phyloP scores from a whole-genome alignment of 2,888 invertebrate genomes.

The Prosopocoilus inquinatus region DNA sequence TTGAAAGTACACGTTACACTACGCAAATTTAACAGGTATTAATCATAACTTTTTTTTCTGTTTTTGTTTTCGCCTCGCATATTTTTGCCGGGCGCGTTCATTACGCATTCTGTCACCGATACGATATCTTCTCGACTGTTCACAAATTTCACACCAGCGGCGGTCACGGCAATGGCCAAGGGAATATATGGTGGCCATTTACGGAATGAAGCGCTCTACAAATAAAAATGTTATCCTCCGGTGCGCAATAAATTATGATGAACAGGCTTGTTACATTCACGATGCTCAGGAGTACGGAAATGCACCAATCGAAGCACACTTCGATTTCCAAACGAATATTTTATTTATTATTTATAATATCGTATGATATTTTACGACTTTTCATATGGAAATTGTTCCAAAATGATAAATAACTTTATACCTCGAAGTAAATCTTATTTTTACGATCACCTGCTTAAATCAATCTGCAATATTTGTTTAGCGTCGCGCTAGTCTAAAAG shows the following conservation, averaged over 20 bases:
- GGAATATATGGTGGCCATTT: slow-evolving; percentile 44
- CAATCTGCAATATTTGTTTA: too few species aligned
- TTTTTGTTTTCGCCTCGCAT: slow-evolving; percentile 4
- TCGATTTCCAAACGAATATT: slow-evolving; percentile 22
- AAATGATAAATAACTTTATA: slow-evolving; percentile 14
- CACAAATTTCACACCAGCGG: slow-evolving; percentile 37
- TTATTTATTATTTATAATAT: slow-evolving; percentile 17
- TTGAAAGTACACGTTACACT: too few species aligned
- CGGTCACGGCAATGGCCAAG: slow-evolving; percentile 17
- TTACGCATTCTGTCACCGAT: slow-evolving; percentile 30
- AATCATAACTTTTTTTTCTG: too few species aligned
- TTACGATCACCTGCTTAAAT: neutral
- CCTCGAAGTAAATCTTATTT: neutral
- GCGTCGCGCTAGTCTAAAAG: too few species aligned
- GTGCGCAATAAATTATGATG: slow-evolving; percentile 45
- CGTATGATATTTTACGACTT: slow-evolving; percentile 14
- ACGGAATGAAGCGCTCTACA: slow-evolving; percentile 43
- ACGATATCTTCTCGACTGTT: slow-evolving; percentile 37
- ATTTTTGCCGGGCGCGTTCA: slow-evolving; percentile 13
- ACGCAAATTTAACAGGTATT: too few species aligned
- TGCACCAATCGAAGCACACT: slow-evolving; percentile 12
- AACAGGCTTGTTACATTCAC: slow-evolving; percentile 42
- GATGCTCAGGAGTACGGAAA: slow-evolving; percentile 25
- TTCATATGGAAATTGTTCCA: slow-evolving; percentile 3
- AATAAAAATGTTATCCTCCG: slow-evolving; percentile 46